Conservation (phyloP, 2,888 invertebrate genomes). For the Poecilobothrus nobilitatus region DNA sequence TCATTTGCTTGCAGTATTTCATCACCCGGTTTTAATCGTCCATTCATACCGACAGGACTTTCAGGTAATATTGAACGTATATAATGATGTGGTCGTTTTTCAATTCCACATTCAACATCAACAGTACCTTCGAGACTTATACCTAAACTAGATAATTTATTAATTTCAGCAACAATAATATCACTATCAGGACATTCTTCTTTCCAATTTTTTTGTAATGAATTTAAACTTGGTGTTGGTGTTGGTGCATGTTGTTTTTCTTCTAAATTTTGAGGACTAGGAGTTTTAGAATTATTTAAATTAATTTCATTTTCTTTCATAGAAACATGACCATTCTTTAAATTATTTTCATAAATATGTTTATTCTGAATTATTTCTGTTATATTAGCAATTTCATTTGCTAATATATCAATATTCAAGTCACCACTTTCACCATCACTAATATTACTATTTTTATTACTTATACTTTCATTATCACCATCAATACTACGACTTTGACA, state of each 20-base stretch:
- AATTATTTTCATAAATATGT: neutral
- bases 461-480: slow-evolving; percentile 17
- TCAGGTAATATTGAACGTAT: slow-evolving; percentile 92
- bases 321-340: neutral
- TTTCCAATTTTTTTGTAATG: slow-evolving; percentile 71
- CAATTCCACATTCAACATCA: slow-evolving; percentile 93
- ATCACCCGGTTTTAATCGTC: slow-evolving; percentile 85
- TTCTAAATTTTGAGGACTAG: slow-evolving; percentile 16
- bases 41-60: slow-evolving; percentile 92
- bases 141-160: slow-evolving; percentile 87
- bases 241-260: slow-evolving; percentile 26
- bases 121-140: slow-evolving; percentile 98
- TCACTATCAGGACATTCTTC: slow-evolving; percentile 72
- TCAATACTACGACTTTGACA: slow-evolving; percentile 23
- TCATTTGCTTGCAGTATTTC: slow-evolving; percentile 96
- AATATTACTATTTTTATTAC: slow-evolving; percentile 13
- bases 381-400: neutral
- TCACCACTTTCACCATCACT: slow-evolving; percentile 10
- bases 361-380: neutral
- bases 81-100: slow-evolving; percentile 97
- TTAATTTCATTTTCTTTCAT: neutral
- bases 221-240: slow-evolving; percentile 57
- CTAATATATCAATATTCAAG: slow-evolving; percentile 10
- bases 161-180: slow-evolving; percentile 85
- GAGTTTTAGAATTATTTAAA: slow-evolving; percentile 16